phyloP scores from a whole-genome alignment of 2,113 vertebrate genomes.

The Myxocyprinus asiaticus region DNA sequence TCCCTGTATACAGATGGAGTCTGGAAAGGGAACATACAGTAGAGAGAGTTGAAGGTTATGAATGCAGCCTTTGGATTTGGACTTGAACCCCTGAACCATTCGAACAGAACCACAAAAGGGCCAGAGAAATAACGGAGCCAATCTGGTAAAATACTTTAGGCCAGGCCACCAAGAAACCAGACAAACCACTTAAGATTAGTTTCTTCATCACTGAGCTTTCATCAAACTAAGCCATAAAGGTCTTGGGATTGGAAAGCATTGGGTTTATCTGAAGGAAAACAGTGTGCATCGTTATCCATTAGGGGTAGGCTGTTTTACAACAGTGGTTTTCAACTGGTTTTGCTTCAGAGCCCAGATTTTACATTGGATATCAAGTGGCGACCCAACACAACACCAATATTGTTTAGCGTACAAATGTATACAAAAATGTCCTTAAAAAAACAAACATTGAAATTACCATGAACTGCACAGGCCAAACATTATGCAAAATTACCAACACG shows the following conservation, averaged over 20 bases:
- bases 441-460: no score
- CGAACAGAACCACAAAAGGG: constrained; percentile 5
- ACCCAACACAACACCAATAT: no score
- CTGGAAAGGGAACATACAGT: constrained; percentile 72
- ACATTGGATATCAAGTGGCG: no score
- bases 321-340: no score
- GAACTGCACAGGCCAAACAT: no score
- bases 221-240: constrained; percentile 8
- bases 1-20: constrained; percentile 90
- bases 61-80: background rate
- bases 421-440: no score
- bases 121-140: constrained; percentile 3
- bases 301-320: background rate
- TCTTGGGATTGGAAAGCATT: background rate
- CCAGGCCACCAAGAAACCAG: background rate
- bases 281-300: background rate
- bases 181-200: constrained; percentile 26
- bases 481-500: no score
- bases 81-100: background rate
- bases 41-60: background rate
- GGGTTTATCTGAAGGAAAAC: constrained; percentile 13
- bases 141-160: background rate
- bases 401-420: no score
- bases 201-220: background rate
- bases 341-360: no score